phyloP scores from a whole-genome alignment of 64 coral and sea anemone genomes.

The Montipora cactus region DNA sequence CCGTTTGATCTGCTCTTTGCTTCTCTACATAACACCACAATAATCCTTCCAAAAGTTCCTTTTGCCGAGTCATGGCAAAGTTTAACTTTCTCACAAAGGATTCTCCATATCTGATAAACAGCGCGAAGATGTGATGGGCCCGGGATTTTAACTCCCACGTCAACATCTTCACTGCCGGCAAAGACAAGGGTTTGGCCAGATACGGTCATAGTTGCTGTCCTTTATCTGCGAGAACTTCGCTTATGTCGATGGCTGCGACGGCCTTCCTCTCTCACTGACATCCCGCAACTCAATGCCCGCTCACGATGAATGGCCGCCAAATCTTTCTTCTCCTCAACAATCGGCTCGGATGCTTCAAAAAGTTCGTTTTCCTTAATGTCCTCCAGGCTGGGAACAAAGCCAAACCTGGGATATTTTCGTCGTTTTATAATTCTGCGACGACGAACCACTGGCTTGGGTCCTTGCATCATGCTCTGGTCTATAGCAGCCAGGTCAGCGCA shows the following conservation, averaged over 20 bases:
- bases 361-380: slow-evolving; percentile 58
- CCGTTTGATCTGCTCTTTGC: neutral
- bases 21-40: neutral
- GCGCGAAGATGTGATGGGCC: neutral
- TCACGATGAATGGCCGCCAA: slow-evolving; percentile 57
- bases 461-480: slow-evolving; percentile 31
- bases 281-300: slow-evolving; percentile 52
- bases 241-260: slow-evolving; percentile 47
- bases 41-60: slow-evolving; percentile 19
- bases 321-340: slow-evolving; percentile 56
- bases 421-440: slow-evolving; percentile 44
- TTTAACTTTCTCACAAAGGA: slow-evolving; percentile 25
- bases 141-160: neutral
- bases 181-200: neutral
- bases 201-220: neutral
- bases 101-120: slow-evolving; percentile 12
- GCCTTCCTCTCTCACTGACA: slow-evolving; percentile 50
- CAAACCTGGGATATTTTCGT: slow-evolving; percentile 33
- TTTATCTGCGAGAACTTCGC: slow-evolving; percentile 14
- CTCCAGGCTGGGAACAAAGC: slow-evolving; percentile 37
- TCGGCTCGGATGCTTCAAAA: neutral
- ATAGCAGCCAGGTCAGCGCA: slow-evolving; percentile 17
- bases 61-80: slow-evolving; percentile 56
- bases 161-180: neutral
- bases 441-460: neutral